Evolutionary conservation across 2,888 invertebrate genomes (phyloP), one percentile per base, ranked within the genome.

Genomic region (Dromius quadrimaculatus): DNA sequence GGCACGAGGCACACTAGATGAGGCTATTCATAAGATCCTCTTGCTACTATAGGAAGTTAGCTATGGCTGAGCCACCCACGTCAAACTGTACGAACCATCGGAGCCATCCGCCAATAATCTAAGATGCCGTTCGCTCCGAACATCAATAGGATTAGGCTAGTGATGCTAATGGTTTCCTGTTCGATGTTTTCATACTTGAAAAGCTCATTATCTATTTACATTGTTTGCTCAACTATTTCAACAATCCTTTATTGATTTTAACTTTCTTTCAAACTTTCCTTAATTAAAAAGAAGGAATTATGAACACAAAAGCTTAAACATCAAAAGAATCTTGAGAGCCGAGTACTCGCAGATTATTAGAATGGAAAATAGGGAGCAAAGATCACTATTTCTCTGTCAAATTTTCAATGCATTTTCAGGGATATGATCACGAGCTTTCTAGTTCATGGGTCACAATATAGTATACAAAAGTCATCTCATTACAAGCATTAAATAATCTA

Each of bases 21-120:
- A 59, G 59, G 68, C 59, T 68, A 68, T 68, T 68, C 68, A 68
- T 68, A 68, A 68, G 68, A 68, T 62, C 41, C 13, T 61, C 15
- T 2, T 20, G 15, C 22, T 20, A 61, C 17, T 41, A 3, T 34
- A 34, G n/a, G 41, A 11, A 62, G 62, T 62, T 41, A 23, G 22
- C 59, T 19, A 11, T 59, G 28, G 23, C 54, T 28, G 38, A 28
- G 32, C 59, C 23, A 62, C 62, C 38, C 38, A 38, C 38, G 62
- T 41, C 62, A 62, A 62, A 62, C 62, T 62, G 41, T 22, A 23
- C 59, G 62, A 41, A 62, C 38, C 23, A 22, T 28, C 36, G 11
- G 41, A 62, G 62, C 41, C 22, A 11, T 62, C 20, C 62, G 43
- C 38, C 62, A 62, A 62, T 62, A 62, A 62, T 62, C 41, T 62